phyloP scores from a whole-genome alignment of 2,888 invertebrate species.

The Tipula lateralis region DNA sequence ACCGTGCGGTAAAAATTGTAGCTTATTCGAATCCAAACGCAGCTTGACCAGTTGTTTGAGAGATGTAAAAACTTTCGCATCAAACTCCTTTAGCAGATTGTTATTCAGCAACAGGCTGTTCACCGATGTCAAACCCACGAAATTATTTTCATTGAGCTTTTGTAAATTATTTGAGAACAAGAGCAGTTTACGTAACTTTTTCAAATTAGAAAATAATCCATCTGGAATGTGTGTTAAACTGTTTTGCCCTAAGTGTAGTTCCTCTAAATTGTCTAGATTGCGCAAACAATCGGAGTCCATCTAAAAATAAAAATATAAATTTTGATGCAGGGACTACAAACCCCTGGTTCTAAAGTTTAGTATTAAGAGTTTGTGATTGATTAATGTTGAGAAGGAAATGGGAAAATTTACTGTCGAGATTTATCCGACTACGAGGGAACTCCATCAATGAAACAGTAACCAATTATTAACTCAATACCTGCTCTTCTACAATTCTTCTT shows the following conservation, averaged over 20 bases:
- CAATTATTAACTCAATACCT: too few relatives aligned
- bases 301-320: too few relatives aligned
- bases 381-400: too few relatives aligned
- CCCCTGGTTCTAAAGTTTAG: too few relatives aligned
- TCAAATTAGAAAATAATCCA: slow-evolving; percentile 50
- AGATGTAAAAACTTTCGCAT: slow-evolving; percentile 48
- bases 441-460: too few relatives aligned
- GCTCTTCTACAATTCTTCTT: too few relatives aligned
- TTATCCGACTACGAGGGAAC: too few relatives aligned
- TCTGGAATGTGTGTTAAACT: slow-evolving; percentile 50
- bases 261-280: slow-evolving; percentile 48
- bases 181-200: slow-evolving; percentile 51
- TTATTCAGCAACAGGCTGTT: slow-evolving; percentile 57
- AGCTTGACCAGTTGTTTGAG: slow-evolving; percentile 50
- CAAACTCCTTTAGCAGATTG: slow-evolving; percentile 53
- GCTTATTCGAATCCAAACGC: slow-evolving; percentile 58
- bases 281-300: slow-evolving; percentile 50
- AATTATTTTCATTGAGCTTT: slow-evolving; percentile 49
- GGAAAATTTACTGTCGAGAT: too few relatives aligned
- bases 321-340: too few relatives aligned
- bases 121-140: slow-evolving; percentile 51
- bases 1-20: slow-evolving; percentile 58
- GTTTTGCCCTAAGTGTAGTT: slow-evolving; percentile 56
- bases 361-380: too few relatives aligned
- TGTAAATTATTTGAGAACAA: slow-evolving; percentile 54